Evolutionary conservation across 2,888 invertebrate genomes (phyloP).

Genomic region (Pseudococcus viburni): DNA sequence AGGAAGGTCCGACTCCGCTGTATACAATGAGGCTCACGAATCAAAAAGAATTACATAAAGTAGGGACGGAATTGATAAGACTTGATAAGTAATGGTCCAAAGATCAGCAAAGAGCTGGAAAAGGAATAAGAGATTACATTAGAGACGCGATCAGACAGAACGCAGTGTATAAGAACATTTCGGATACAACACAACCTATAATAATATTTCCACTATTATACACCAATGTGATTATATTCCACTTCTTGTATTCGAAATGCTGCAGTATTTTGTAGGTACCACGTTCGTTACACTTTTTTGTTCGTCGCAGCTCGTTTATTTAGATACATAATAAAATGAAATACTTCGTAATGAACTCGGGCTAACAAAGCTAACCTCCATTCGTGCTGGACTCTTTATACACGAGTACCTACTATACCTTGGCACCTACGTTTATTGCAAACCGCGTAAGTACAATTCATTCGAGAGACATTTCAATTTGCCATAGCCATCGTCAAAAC

Average conservation of each 20-base stretch:
- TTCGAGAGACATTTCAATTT: background rate
- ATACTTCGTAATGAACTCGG: slow-evolving; percentile 42
- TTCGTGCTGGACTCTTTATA: background rate
- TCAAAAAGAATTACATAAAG: slow-evolving; percentile 64
- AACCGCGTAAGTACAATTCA: background rate
- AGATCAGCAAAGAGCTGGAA: slow-evolving; percentile 17
- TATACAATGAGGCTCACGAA: slow-evolving; percentile 65
- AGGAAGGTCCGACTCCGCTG: slow-evolving; percentile 61
- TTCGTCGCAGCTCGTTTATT: slow-evolving; percentile 47
- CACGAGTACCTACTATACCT: background rate
- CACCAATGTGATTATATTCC: slow-evolving; percentile 41
- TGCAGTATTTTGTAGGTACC: background rate
- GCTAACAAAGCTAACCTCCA: slow-evolving; percentile 2
- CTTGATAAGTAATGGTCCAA: slow-evolving; percentile 64
- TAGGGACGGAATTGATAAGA: slow-evolving; percentile 66
- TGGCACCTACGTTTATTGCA: background rate
- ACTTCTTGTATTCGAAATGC: slow-evolving; percentile 4
- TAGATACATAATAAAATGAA: slow-evolving; percentile 42
- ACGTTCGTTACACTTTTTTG: slow-evolving; percentile 40
- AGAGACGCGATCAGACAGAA: slow-evolving; percentile 47
- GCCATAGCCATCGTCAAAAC: background rate
- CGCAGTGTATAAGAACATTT: slow-evolving; percentile 21
- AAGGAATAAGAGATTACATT: slow-evolving; percentile 58
- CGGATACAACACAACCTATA: slow-evolving; percentile 54
- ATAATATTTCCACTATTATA: slow-evolving; percentile 57